Evolutionary conservation across 2,888 invertebrate species (phyloP).

Genomic region (Calliphora vomitoria): DNA sequence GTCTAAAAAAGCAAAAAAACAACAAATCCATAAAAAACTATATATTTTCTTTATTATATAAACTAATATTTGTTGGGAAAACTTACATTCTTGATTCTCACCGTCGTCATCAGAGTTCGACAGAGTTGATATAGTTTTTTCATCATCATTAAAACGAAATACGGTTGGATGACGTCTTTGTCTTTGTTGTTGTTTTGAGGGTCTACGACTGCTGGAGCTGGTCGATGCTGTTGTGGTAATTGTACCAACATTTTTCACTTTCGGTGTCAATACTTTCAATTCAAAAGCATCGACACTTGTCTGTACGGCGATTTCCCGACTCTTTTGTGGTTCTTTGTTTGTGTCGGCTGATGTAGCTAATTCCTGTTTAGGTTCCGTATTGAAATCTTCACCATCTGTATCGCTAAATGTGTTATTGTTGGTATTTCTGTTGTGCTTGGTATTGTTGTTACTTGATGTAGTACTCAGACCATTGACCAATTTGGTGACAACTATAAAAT

Average conservation of each 20-base stretch:
- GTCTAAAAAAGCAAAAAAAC: constrained; percentile 74
- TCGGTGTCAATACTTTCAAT: constrained; percentile 78
- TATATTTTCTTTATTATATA: no score
- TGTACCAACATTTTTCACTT: constrained; percentile 78
- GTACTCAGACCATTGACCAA: constrained; percentile 70
- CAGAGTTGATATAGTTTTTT: constrained; percentile 82
- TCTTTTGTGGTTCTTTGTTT: constrained; percentile 65
- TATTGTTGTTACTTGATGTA: constrained; percentile 28
- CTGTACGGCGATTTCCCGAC: constrained; percentile 82
- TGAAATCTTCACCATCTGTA: constrained; percentile 69
- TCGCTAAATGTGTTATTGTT: constrained; percentile 67
- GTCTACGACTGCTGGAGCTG: constrained; percentile 76
- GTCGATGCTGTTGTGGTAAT: constrained; percentile 78
- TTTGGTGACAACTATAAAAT: constrained; percentile 61
- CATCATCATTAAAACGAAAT: constrained; percentile 80
- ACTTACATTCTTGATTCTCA: constrained; percentile 80
- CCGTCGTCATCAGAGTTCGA: constrained; percentile 83
- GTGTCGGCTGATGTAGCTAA: neutral
- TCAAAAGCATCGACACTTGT: constrained; percentile 82
- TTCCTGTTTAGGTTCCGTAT: constrained; percentile 66
- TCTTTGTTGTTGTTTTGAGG: constrained; percentile 72
- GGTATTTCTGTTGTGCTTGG: constrained; percentile 24
- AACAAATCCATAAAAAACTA: neutral
- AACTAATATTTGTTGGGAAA: neutral
- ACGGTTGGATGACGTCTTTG: constrained; percentile 75